Evolutionary conservation across 2,113 vertebrate species (phyloP), one percentile per base, ranked within the genome.

Genomic region (Eidolon helvum): DNA sequence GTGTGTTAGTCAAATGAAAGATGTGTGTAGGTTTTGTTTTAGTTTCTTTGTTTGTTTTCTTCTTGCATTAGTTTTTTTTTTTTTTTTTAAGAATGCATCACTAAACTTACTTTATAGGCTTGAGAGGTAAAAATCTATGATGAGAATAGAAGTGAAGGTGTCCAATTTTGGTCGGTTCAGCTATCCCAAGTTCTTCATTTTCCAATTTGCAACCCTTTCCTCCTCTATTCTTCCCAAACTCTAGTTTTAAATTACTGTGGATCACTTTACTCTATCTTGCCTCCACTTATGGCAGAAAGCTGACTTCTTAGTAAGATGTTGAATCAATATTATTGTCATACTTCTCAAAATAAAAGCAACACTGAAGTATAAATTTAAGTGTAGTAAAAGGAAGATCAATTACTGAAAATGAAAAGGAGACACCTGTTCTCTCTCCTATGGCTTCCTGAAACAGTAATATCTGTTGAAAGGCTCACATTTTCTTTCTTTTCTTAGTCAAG

Each of bases 1-100:
- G 96, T 94, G n/a, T 96, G 69, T 95, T 97, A 96, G 90, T 74
- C 95, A 96, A 96, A 95, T 94, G 88, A 80, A 5, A 87, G 19
- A 43, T 21, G 26, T 78, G 26, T 33, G 78, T 8, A 18, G 12
- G 9, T 86, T n/a, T 96, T 88, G 69, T 63, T 95, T 86, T 69
- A 72, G 11, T 28, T 40, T 63, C 50, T 45, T 45, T 55, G 24
- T 72, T 48, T 80, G 55, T 3, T 74, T 48, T 93, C 10, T 14
- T 50, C 50, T 50, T 50, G 50, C 10, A 43, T 90, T 45, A 22
- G 10, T 50, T 4, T 43, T 66, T 90, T 77, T 65, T 3, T 4
- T 43, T 68, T 50, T 50, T 5, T 43, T 68, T 77, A 33, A 2
- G 33, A 75, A 12, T 22, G 10, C 40, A 90, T 53, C 33, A 77